Evolutionary conservation across 2,888 invertebrate species (phyloP).

Genomic region (Electrophaes corylata): DNA sequence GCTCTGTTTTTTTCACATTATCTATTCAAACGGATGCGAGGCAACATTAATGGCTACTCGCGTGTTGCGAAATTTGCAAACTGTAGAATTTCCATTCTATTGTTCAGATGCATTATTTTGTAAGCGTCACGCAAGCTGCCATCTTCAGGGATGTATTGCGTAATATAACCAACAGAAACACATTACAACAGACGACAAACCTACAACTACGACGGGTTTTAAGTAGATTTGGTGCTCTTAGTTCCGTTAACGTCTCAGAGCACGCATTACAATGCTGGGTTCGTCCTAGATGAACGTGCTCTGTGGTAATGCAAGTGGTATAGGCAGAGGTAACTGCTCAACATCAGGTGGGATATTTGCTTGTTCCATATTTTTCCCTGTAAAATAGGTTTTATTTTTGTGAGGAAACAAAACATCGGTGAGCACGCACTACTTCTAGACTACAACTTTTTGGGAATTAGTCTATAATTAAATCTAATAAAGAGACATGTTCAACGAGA

Average conservation of each 20-base stretch:
- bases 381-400: no score
- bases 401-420: no score
- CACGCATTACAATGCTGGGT: no score
- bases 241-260: no score
- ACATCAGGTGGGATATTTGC: no score
- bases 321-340: no score
- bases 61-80: slow-evolving; percentile 58
- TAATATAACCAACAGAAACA: slow-evolving; percentile 29
- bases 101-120: slow-evolving; percentile 68
- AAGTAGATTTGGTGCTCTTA: neutral
- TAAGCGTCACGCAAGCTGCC: slow-evolving; percentile 65
- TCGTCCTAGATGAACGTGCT: no score
- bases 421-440: no score
- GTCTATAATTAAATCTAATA: neutral
- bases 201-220: neutral
- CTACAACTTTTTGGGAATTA: neutral
- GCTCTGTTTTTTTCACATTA: slow-evolving; percentile 38
- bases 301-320: no score
- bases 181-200: slow-evolving; percentile 12
- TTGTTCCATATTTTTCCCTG: no score
- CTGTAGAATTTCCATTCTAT: slow-evolving; percentile 65
- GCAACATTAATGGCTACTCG: slow-evolving; percentile 36
- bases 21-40: slow-evolving; percentile 50
- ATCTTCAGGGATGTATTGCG: slow-evolving; percentile 54
- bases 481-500: no score